Percentiles rank a stretch among this genome's conserved stretches.
Conservation (phyloP, 2,113 vertebrate genomes). For the Dicerorhinus sumatrensis region DNA sequence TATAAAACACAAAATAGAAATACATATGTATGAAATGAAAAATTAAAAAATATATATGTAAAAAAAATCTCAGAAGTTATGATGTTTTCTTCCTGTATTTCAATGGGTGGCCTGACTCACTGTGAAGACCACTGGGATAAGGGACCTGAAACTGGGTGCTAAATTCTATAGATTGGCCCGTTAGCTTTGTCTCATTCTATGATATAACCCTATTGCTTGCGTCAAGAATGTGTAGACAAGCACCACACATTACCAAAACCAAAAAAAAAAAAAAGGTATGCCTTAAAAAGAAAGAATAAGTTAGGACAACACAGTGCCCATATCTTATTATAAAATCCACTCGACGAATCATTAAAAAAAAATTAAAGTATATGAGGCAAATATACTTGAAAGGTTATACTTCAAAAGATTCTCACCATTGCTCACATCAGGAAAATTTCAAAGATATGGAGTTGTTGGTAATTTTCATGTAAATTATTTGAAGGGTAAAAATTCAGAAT, state of each 20-base stretch:
- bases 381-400: neutral
- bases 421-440: neutral
- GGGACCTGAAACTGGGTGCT: neutral
- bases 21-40: neutral
- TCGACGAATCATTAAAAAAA: neutral
- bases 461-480: constrained; percentile 1
- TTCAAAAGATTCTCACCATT: constrained; percentile 14
- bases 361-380: neutral
- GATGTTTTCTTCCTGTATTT: neutral
- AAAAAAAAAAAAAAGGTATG: neutral
- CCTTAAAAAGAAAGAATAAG: neutral
- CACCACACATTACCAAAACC: neutral
- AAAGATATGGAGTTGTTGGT: neutral
- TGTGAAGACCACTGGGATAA: neutral
- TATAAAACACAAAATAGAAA: neutral
- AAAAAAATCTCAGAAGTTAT: neutral
- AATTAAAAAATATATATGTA: neutral
- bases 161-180: neutral
- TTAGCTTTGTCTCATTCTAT: constrained; percentile 21
- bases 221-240: neutral
- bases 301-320: neutral
- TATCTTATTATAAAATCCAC: neutral
- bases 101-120: neutral
- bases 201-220: neutral
- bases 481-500: neutral